These are phyloP conservation scores for Sphyrna mokarran DNA, from an alignment of 2,113 vertebrate genomes.

Conservation along the genomic window DNA sequence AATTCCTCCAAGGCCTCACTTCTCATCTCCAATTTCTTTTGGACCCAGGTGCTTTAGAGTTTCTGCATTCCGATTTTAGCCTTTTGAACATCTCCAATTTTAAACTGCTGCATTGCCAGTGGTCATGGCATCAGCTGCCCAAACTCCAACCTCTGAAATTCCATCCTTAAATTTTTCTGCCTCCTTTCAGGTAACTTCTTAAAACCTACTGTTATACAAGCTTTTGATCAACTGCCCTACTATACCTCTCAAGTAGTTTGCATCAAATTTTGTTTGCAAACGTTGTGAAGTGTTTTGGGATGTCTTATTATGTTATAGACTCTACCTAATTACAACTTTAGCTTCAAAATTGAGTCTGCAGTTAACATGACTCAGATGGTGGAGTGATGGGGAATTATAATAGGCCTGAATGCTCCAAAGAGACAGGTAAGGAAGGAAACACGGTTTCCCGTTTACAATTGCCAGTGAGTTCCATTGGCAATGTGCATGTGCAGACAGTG, in stretches of 20 bases:
- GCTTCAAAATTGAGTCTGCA: neutral
- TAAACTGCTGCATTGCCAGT: neutral
- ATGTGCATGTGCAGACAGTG: neutral
- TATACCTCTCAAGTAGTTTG: neutral
- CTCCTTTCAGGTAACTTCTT: neutral
- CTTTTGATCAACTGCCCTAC: neutral
- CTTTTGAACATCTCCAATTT: neutral
- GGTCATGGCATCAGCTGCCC: neutral
- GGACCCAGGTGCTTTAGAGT: neutral
- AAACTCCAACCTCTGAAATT: neutral
- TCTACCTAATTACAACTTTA: neutral
- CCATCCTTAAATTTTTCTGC: neutral
- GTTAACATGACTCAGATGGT: neutral
- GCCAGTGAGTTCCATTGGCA: neutral
- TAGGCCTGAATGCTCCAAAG: neutral
- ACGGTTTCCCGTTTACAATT: neutral
- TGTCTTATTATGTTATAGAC: neutral
- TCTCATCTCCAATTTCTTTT: neutral
- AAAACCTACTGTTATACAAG: neutral
- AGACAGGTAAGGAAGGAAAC: neutral
- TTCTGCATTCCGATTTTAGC: neutral
- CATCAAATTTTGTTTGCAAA: neutral
- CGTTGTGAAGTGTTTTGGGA: neutral
- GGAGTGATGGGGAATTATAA: neutral
- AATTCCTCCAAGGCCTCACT: neutral